Evolutionary conservation across 2,888 invertebrate species (phyloP).

Genomic region (Fragum whitleyi): DNA sequence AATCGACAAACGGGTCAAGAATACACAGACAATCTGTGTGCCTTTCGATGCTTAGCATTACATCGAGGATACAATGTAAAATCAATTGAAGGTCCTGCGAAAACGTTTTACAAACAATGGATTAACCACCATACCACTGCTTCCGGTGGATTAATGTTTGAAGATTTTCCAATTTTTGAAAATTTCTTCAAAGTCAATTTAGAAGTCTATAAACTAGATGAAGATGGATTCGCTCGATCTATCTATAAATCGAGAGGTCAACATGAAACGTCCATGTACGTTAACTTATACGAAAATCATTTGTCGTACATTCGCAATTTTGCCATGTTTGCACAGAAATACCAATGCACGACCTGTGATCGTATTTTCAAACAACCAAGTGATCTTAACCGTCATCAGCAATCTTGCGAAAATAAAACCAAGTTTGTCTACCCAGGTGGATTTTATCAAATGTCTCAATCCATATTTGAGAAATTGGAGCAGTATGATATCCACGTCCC

Average conservation of each 20-base stretch:
- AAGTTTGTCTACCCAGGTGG: not conserved
- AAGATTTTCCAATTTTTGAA: constrained; percentile 30
- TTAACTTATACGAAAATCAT: constrained; percentile 45
- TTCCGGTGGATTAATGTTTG: constrained; percentile 24
- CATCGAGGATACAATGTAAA: constrained; percentile 38
- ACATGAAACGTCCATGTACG: constrained; percentile 39
- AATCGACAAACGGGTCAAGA: constrained; percentile 29
- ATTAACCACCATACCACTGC: not conserved
- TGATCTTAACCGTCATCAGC: constrained; percentile 32
- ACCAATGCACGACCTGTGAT: constrained; percentile 44
- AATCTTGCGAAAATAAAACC: constrained; percentile 11
- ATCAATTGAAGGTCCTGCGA: constrained; percentile 34
- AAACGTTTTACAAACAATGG: constrained; percentile 34
- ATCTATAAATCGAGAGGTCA: constrained; percentile 44
- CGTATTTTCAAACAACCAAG: constrained; percentile 19
- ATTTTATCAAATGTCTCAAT: not conserved
- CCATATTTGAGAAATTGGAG: constrained; percentile 41
- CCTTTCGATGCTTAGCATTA: constrained; percentile 48
- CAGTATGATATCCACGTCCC: constrained; percentile 35
- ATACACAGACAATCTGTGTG: constrained; percentile 47
- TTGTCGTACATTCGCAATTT: constrained; percentile 34
- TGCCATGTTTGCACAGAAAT: constrained; percentile 26
- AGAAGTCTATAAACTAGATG: constrained; percentile 40
- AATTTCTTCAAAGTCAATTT: constrained; percentile 40
- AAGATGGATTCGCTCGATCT: constrained; percentile 39